Base-by-base conservation (phyloP, 1,140 invertebrate genomes). In the Colletes latitarsis region DNA sequence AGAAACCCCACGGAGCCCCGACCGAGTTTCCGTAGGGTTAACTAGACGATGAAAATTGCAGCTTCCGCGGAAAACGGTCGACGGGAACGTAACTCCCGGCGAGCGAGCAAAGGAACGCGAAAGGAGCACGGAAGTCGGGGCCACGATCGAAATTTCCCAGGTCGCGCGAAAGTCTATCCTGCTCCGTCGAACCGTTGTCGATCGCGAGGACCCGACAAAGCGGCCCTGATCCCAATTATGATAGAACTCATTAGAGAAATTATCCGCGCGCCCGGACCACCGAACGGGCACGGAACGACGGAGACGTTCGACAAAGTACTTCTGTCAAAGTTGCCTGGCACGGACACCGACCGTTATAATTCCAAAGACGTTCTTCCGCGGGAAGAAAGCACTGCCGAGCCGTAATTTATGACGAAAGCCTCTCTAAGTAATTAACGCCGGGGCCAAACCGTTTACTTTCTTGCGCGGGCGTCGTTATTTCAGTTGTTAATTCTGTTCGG, bases 211-310 rank as follows among this genome's bases (percentile, higher is more conserved):
- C 49, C 30, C 19, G 75, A 77, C 55, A 9, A 21, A 52, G 21
- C 41, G 15, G 52, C 4, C 21, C 15, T 12, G 58, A 55, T 73
- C 41, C 19, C 52, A 73, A 79, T 79, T 79, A 79, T 43, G 70
- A 73, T 79, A 57, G 49, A 73, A 66, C 41, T 73, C 69, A 62
- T 79, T 72, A 72, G 19, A 64, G 77, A 79, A 79, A 79, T 73
- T 73, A 79, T 73, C 19, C 30, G 49, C 30, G 9, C 49, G 39
- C 2, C 21, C 6, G 41, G 41, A 9, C 4, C 30, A 2, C 30
- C 30, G 30, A 30, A 30, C 30, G 30, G 41, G 39, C 52, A 63
- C 30, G 10, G 41, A 19, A n/a, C 9, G 15, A 39, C 4, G 4
- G 53, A 6, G 19, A 43, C 19, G 74, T 21, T 19, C 19, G 41